phyloP scores from a whole-genome alignment of 1,140 invertebrate genomes.

The Dolichoris vasculosae region DNA sequence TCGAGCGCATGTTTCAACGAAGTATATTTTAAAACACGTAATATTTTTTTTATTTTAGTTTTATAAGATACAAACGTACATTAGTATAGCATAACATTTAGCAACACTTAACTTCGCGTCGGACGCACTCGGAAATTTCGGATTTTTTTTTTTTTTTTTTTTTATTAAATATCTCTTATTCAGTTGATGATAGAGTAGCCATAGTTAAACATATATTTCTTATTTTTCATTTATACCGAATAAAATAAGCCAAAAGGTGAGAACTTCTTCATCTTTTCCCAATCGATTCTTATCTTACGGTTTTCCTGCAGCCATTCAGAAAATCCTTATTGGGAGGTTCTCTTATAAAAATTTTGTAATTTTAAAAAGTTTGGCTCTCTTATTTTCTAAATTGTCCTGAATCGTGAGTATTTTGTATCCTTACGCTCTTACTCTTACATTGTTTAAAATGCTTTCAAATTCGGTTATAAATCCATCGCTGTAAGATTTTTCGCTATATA shows the following conservation, averaged over 20 bases:
- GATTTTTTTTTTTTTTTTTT: neutral
- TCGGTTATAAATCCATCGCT: conserved; percentile 23
- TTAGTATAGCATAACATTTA: no score
- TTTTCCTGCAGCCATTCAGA: conserved; percentile 75
- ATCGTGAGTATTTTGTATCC: conserved; percentile 6
- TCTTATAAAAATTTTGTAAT: conserved; percentile 41
- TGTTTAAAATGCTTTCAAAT: conserved; percentile 9
- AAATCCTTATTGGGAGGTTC: conserved; percentile 69
- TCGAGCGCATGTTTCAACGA: conserved; percentile 7
- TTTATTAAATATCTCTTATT: conserved; percentile 9
- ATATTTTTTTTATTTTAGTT: neutral
- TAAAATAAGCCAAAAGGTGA: conserved; percentile 2
- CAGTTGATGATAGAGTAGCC: conserved; percentile 21
- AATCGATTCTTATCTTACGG: conserved; percentile 59
- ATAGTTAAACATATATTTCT: conserved; percentile 1
- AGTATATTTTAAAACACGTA: conserved; percentile 18
- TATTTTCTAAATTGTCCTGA: neutral
- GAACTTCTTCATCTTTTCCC: conserved; percentile 56
- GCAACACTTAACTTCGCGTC: conserved; percentile 42
- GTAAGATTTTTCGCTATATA: conserved; percentile 1
- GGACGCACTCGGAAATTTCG: conserved; percentile 4
- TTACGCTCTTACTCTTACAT: neutral
- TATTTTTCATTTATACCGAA: neutral
- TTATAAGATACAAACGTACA: conserved; percentile 3
- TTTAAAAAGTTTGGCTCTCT: conserved; percentile 25